These are phyloP conservation scores for Notarius quadriscutis DNA, from an alignment of 2,113 vertebrate species.

Conservation along the genomic window DNA sequence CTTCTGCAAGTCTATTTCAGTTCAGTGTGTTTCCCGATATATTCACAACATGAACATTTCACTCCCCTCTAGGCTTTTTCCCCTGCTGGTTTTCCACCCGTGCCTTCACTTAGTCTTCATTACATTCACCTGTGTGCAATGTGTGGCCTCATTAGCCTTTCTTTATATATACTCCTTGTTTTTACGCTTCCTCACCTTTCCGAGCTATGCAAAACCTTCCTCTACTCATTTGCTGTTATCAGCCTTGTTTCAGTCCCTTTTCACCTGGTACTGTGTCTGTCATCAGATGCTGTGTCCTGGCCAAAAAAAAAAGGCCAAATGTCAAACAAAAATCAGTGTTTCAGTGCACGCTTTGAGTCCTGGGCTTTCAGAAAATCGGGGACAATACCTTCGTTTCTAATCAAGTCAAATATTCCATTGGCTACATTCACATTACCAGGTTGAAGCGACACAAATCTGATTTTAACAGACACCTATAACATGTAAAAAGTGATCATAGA, in stretches of 20 bases:
- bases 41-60: background rate
- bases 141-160: slow-evolving; percentile 10
- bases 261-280: background rate
- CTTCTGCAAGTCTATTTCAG: background rate
- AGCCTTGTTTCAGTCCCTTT: background rate
- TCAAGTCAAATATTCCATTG: background rate
- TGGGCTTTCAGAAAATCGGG: background rate
- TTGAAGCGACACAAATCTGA: background rate
- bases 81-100: background rate
- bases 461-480: background rate
- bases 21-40: background rate
- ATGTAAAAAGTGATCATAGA: background rate
- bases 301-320: background rate
- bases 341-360: background rate
- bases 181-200: background rate
- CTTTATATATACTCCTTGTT: background rate
- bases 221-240: background rate
- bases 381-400: background rate
- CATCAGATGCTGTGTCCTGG: background rate
- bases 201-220: background rate
- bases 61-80: background rate
- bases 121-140: background rate
- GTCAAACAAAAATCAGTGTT: background rate
- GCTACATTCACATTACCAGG: too few relatives aligned
- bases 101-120: slow-evolving; percentile 6